Percentiles rank a stretch among this genome's conserved stretches.
Evolutionary conservation across 37 sponge, comb jelly and placozoan species (phyloP).

Genomic region (Chondrosia reniformis): DNA sequence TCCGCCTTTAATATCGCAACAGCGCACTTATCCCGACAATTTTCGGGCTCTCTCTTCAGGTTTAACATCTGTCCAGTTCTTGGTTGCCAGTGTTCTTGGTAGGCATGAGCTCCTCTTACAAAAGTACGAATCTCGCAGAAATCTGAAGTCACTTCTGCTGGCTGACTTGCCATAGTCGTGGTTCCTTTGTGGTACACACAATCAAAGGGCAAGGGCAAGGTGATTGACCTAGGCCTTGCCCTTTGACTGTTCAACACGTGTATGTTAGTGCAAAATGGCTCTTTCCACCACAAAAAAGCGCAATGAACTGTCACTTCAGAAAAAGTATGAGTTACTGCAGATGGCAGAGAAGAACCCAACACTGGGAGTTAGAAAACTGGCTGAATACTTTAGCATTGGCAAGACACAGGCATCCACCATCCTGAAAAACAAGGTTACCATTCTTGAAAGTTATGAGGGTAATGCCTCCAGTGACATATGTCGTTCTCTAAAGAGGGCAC

Average conservation of each 20-base stretch:
- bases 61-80: background rate
- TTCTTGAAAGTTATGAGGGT: slow-evolving; percentile 22
- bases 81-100: slow-evolving; percentile 8
- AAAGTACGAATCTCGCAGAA: background rate
- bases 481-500: background rate
- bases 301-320: background rate
- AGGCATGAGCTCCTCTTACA: background rate
- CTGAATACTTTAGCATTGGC: background rate
- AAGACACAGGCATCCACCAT: slow-evolving; percentile 19
- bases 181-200: too few relatives aligned
- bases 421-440: slow-evolving; percentile 29
- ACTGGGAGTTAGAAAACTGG: background rate
- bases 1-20: slow-evolving; percentile 1
- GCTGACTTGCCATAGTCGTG: background rate
- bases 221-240: too few relatives aligned
- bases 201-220: too few relatives aligned
- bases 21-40: background rate
- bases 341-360: background rate
- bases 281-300: background rate
- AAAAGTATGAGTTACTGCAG: background rate
- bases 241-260: background rate
- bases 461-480: slow-evolving; percentile 21
- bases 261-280: background rate
- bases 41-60: slow-evolving; percentile 9
- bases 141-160: background rate